These are phyloP conservation scores for Colletes collaris DNA, from an alignment of 2,888 invertebrate genomes.

Conservation along the genomic window DNA sequence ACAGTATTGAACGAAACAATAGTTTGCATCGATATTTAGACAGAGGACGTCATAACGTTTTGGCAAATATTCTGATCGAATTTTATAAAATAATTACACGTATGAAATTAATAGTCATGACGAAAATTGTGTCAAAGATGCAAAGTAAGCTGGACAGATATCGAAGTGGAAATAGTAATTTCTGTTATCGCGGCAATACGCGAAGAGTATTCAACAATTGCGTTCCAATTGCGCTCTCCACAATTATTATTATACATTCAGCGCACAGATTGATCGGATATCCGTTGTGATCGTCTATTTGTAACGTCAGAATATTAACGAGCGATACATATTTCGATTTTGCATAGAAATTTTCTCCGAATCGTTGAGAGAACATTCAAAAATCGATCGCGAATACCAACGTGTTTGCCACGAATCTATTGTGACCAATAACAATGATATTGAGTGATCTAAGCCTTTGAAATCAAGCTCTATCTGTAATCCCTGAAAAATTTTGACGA, in stretches of 20 bases:
- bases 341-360: constrained; percentile 10
- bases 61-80: background rate
- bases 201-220: constrained; percentile 28
- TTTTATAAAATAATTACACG: background rate
- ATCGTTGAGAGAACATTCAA: constrained; percentile 13
- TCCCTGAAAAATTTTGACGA: too few relatives aligned
- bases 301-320: constrained; percentile 33
- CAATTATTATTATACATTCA: constrained; percentile 51
- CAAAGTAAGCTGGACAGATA: background rate
- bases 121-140: constrained; percentile 7
- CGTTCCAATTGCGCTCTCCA: constrained; percentile 16
- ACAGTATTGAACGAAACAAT: background rate
- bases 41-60: background rate
- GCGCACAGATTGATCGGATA: constrained; percentile 25
- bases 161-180: constrained; percentile 39
- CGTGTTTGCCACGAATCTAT: background rate
- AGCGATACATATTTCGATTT: constrained; percentile 23
- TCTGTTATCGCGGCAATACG: constrained; percentile 24
- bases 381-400: background rate
- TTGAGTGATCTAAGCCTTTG: too few relatives aligned
- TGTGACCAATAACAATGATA: too few relatives aligned
- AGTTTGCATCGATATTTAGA: too few relatives aligned
- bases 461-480: too few relatives aligned
- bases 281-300: constrained; percentile 42
- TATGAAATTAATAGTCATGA: background rate